Conservation (phyloP, 2,113 vertebrate species). For the Dissostichus mawsoni region DNA sequence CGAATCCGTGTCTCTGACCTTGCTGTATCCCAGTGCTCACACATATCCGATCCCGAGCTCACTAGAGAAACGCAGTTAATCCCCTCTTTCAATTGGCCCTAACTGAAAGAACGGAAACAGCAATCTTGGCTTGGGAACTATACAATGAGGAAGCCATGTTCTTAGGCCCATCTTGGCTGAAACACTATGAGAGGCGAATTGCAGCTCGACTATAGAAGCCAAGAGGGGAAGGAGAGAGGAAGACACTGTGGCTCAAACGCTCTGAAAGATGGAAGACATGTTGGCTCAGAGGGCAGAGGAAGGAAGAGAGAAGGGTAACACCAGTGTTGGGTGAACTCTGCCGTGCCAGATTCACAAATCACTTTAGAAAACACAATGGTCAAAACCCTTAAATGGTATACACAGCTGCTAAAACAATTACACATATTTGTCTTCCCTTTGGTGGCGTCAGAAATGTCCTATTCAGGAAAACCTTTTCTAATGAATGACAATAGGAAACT, state of each 20-base stretch:
- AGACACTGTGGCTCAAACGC: constrained; percentile 52
- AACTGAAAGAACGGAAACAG: constrained; percentile 72
- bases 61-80: constrained; percentile 40
- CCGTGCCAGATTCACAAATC: constrained; percentile 49
- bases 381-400: constrained; percentile 2
- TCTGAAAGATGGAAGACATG: constrained; percentile 59
- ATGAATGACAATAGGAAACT: background rate
- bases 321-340: constrained; percentile 26
- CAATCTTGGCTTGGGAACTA: constrained; percentile 47
- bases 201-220: constrained; percentile 32
- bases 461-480: background rate
- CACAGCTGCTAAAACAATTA: constrained; percentile 45
- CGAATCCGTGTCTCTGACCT: constrained; percentile 34
- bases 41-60: constrained; percentile 40
- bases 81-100: constrained; percentile 50
- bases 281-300: constrained; percentile 54
- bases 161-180: constrained; percentile 30
- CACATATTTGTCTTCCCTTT: background rate
- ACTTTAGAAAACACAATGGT: constrained; percentile 51
- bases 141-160: constrained; percentile 57
- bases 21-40: constrained; percentile 30
- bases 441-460: background rate
- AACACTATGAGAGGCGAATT: background rate
- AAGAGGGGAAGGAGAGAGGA: constrained; percentile 71
- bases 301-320: constrained; percentile 59